Evolutionary conservation across 1,140 invertebrate species (phyloP), one percentile per base, ranked within the genome.

Genomic region (Pogonomyrmex californicus): DNA sequence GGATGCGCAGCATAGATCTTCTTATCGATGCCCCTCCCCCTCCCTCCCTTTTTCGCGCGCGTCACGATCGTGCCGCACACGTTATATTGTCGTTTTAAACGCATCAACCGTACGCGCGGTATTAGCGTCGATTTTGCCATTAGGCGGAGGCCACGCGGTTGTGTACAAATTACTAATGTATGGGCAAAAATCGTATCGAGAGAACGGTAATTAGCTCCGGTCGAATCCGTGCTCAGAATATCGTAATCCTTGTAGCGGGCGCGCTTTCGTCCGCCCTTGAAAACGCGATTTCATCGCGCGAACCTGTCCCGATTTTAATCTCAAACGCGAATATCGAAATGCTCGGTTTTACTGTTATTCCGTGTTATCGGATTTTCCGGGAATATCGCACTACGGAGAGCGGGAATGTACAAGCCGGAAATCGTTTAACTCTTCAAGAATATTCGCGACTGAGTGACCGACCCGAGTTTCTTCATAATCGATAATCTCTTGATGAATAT

Each of bases 251-350:
- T 41, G 60, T 4, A 33, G 47, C 47, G 14, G 33, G n/a, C 56
- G 41, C 56, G 10, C 38, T 6, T 36, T 44, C 49, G n/a, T 33
- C n/a, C 47, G 38, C 3, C 41, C 38, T 81, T 14, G 65, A 36
- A 41, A 56, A 44, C 23, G 36, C 47, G 79, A 73, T 49, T 47
- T 62, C 17, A 73, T 73, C 66, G 41, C 41, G 30, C 36, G 49
- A 58, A 58, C 10, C 68, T 58, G 33, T 82, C 17, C 17, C 41
- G 68, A 75, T 75, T 83, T 75, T 75, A 60, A 75, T 75, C 30
- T 49, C 54, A 14, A 10, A 12, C 79, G 36, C n/a, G 47, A 66
- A 66, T 47, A 49, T 49, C 33, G 6, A 51, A 79, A 66, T 38
- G n/a, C 58, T 54, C 33, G 77, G 60, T 36, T 36, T 79, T 44